Percentiles rank a stretch among this genome's conserved stretches.
phyloP scores from a whole-genome alignment of 2,113 vertebrate species.

The Rhea americana region DNA sequence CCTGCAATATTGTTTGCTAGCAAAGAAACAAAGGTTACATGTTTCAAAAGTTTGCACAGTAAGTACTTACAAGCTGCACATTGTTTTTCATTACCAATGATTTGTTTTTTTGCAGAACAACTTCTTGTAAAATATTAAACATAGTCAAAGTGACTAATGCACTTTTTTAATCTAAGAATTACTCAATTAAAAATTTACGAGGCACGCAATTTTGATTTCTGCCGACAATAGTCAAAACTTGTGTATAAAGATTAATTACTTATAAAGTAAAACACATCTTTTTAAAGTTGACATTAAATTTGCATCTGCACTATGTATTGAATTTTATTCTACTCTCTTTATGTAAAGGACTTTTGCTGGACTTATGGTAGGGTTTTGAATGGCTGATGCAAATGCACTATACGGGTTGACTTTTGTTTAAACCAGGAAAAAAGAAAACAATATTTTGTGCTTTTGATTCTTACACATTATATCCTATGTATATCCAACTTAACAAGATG shows the following conservation, averaged over 20 bases:
- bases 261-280: constrained; percentile 76
- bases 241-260: constrained; percentile 86
- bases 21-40: constrained; percentile 54
- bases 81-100: constrained; percentile 77
- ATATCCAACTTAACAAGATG: neutral
- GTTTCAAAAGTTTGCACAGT: constrained; percentile 64
- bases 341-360: constrained; percentile 33
- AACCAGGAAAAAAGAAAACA: neutral
- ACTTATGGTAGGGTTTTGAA: constrained; percentile 20
- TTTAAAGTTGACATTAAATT: constrained; percentile 74
- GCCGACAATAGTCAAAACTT: constrained; percentile 84
- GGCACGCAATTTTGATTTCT: constrained; percentile 90
- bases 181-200: constrained; percentile 90
- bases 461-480: neutral
- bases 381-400: constrained; percentile 20
- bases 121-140: constrained; percentile 88
- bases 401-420: neutral
- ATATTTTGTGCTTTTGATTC: neutral
- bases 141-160: constrained; percentile 88
- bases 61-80: constrained; percentile 63
- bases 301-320: constrained; percentile 63
- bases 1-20: constrained; percentile 2
- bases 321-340: constrained; percentile 32
- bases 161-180: constrained; percentile 85
- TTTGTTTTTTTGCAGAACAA: constrained; percentile 80